Evolutionary conservation across 2,113 vertebrate species (phyloP).

Genomic region (Chaetura pelagica): DNA sequence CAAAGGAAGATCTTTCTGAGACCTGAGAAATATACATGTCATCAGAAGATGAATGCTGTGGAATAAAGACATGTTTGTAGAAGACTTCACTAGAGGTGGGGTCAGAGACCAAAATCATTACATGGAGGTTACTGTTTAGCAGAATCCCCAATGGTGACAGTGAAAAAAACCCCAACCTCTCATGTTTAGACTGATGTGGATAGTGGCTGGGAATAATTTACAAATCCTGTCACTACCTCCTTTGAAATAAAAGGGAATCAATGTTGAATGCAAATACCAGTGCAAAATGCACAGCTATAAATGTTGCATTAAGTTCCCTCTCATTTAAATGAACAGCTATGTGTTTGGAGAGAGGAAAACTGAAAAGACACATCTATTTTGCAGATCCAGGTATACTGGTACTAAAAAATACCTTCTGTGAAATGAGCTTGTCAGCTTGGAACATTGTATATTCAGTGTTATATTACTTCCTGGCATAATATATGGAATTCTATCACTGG

Average conservation of each 20-base stretch:
- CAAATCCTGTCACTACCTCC: slow-evolving; percentile 15
- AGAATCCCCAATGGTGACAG: background rate
- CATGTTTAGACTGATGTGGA: background rate
- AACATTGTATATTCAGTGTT: slow-evolving; percentile 24
- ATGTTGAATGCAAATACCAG: slow-evolving; percentile 18
- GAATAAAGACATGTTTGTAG: slow-evolving; percentile 20
- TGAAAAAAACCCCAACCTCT: background rate
- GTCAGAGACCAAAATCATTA: slow-evolving; percentile 57
- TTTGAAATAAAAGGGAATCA: slow-evolving; percentile 28
- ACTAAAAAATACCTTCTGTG: slow-evolving; percentile 44
- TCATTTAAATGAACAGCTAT: slow-evolving; percentile 49
- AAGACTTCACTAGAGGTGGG: slow-evolving; percentile 15
- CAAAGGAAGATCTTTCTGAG: background rate
- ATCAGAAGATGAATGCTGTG: background rate
- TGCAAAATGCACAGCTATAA: slow-evolving; percentile 25
- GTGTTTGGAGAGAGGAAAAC: slow-evolving; percentile 7
- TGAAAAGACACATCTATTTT: slow-evolving; percentile 26
- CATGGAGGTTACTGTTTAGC: slow-evolving; percentile 40
- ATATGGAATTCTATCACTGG: slow-evolving; percentile 12
- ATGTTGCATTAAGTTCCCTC: slow-evolving; percentile 13
- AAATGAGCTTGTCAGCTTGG: slow-evolving; percentile 38
- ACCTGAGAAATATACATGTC: background rate
- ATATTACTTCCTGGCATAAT: slow-evolving; percentile 37
- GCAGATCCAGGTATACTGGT: background rate
- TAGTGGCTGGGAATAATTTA: slow-evolving; percentile 31